These are phyloP conservation scores for Platyscapa corneri DNA, from an alignment of 1,140 invertebrate genomes.

Conservation along the genomic window DNA sequence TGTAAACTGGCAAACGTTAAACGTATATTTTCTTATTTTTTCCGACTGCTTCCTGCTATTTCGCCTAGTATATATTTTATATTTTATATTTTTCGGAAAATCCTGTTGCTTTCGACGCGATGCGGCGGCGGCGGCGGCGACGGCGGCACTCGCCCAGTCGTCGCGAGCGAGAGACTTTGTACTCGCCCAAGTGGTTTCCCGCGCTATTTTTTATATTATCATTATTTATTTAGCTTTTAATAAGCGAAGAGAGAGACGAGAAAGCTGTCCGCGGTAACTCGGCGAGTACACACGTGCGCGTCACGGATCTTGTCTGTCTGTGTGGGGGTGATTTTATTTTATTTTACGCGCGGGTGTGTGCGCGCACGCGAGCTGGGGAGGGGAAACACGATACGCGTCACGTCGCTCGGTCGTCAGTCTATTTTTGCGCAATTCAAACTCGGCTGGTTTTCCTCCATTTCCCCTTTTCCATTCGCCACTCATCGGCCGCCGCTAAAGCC, in stretches of 20 bases:
- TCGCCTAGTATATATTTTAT: constrained; percentile 23
- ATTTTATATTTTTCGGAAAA: constrained; percentile 4
- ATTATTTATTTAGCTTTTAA: not conserved
- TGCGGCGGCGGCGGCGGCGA: no score
- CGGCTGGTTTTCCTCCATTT: not conserved
- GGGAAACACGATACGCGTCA: constrained; percentile 34
- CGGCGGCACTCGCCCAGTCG: not conserved
- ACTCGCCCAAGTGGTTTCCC: not conserved
- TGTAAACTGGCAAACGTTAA: constrained; percentile 50
- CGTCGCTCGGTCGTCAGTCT: constrained; percentile 48
- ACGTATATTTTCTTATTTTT: constrained; percentile 41
- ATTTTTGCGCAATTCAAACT: constrained; percentile 29
- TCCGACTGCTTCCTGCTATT: constrained; percentile 8
- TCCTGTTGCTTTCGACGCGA: not conserved
- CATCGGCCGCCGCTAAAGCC: not conserved
- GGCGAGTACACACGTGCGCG: constrained; percentile 9
- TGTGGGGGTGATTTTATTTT: no score
- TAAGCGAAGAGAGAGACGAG: no score
- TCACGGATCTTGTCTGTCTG: constrained; percentile 4
- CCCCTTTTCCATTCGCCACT: not conserved
- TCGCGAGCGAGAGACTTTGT: not conserved
- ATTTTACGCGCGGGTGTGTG: no score
- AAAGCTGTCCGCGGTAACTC: not conserved
- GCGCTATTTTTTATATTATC: constrained; percentile 14
- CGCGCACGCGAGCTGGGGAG: no score